Conservation (phyloP, 2,888 invertebrate genomes). For the Heliconius erato region DNA sequence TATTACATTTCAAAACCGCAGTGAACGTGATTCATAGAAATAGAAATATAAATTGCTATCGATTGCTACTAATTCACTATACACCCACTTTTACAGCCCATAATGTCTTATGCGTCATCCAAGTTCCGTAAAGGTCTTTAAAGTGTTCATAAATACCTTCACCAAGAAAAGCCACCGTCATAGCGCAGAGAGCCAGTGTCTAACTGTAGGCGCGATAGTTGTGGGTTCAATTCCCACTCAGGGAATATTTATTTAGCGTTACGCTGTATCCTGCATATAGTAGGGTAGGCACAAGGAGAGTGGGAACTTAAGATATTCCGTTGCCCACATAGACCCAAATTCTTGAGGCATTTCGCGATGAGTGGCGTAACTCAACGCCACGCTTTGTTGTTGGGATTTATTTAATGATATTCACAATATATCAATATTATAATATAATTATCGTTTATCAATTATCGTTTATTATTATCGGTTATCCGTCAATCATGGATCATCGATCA, state of each 20-base stretch:
- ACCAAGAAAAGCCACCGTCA: neutral
- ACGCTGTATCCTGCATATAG: neutral
- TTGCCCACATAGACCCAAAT: neutral
- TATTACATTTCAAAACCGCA: slow-evolving; percentile 2
- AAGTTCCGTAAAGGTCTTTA: neutral
- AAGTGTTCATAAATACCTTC: neutral
- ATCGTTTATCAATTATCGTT: no score
- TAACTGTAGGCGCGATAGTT: neutral
- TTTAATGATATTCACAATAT: no score
- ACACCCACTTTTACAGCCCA: slow-evolving; percentile 11
- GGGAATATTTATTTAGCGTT: neutral
- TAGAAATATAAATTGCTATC: neutral
- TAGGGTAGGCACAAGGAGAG: neutral
- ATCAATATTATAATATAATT: no score
- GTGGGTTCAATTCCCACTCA: neutral
- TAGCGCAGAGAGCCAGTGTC: neutral
- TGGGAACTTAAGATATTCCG: neutral
- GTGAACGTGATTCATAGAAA: slow-evolving; percentile 23
- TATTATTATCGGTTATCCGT: no score
- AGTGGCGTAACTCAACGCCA: no score
- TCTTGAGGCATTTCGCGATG: no score
- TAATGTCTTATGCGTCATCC: slow-evolving; percentile 14
- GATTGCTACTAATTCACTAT: slow-evolving; percentile 10
- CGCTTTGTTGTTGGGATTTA: no score
- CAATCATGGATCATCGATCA: no score